Base-by-base conservation (phyloP, 2,113 vertebrate genomes). In the Petromus typicus region DNA sequence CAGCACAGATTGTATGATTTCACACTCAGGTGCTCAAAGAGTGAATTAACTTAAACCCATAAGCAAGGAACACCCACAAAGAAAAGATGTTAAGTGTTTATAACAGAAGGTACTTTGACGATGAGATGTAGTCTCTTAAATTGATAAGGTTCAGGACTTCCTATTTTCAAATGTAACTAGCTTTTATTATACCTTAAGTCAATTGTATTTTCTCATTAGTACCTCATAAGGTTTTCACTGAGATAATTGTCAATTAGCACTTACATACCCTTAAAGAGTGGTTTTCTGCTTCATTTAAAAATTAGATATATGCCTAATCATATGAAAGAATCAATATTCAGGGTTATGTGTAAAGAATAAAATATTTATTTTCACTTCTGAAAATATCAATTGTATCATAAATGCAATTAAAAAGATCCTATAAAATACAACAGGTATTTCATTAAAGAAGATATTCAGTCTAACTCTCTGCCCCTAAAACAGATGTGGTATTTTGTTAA, bases 21-120 rank as follows among this genome's bases (percentile, higher is more conserved):
- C 84, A 96, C 75, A 89, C 54, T 91, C 84, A 89, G 95, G 20
- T 95, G 86, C 81, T 73, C 83, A 95, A 92, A 93, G 76, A 89
- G 59, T 93, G 84, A 88, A 91, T 94, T 96, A 90, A 86, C 59
- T 91, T 79, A 92, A 89, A 92, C 71, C 64, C 51, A 82, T 25
- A 85, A 94, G 75, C 90, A 96, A 93, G 93, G 87, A 89, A 91
- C 93, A 79, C 43, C 32, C 80, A 82, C 48, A 37, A 59, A 88
- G 6, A 23, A 57, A 45, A 45, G 2, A 66, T 30, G 76, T 78
- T 54, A 94, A 93, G 23, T 81, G 48, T 90, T 80, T 89, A 76
- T 69, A 91, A 81, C 22, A 88, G 30, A 57, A 96, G 10, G 16
- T 32, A 94, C 79, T 91, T 87, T 93, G n/a, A 10, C 66, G 89